These are phyloP conservation scores for Ametastegia equiseti DNA, from an alignment of 2,888 invertebrate genomes.

Conservation along the genomic window DNA sequence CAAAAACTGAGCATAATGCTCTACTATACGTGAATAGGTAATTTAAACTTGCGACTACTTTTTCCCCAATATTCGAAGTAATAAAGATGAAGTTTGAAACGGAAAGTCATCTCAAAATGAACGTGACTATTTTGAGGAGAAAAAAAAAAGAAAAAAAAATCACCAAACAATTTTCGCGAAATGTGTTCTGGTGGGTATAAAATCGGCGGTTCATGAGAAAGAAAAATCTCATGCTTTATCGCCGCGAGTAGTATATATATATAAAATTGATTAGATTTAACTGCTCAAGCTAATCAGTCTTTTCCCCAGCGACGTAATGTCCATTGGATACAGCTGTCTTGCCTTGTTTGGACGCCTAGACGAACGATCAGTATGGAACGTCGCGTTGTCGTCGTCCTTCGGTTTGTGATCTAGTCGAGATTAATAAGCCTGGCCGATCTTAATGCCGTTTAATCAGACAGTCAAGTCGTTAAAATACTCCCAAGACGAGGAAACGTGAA, in stretches of 20 bases:
- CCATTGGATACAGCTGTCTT: slow-evolving; percentile 41
- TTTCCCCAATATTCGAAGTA: background rate
- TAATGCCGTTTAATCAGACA: slow-evolving; percentile 54
- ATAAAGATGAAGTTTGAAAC: background rate
- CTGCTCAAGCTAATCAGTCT: slow-evolving; percentile 20
- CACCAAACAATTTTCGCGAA: too few relatives aligned
- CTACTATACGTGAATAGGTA: too few relatives aligned
- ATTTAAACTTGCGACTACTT: too few relatives aligned
- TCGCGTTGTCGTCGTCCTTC: slow-evolving; percentile 32
- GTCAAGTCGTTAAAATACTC: slow-evolving; percentile 17
- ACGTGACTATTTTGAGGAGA: too few relatives aligned
- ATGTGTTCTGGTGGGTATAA: background rate
- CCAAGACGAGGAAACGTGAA: slow-evolving; percentile 1
- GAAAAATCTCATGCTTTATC: background rate
- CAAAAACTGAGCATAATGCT: too few relatives aligned
- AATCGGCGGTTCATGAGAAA: background rate
- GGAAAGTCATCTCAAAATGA: too few relatives aligned
- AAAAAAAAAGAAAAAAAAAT: background rate
- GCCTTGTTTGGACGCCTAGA: slow-evolving; percentile 36
- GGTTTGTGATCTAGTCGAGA: slow-evolving; percentile 43
- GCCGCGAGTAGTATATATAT: background rate
- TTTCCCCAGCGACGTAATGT: slow-evolving; percentile 24
- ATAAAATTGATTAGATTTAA: slow-evolving; percentile 26
- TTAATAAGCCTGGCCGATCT: slow-evolving; percentile 53
- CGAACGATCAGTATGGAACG: too few relatives aligned